Percentiles rank a stretch among this genome's conserved stretches.
phyloP scores from a whole-genome alignment of 2,888 invertebrate species.

The Orchesellides sinensis region DNA sequence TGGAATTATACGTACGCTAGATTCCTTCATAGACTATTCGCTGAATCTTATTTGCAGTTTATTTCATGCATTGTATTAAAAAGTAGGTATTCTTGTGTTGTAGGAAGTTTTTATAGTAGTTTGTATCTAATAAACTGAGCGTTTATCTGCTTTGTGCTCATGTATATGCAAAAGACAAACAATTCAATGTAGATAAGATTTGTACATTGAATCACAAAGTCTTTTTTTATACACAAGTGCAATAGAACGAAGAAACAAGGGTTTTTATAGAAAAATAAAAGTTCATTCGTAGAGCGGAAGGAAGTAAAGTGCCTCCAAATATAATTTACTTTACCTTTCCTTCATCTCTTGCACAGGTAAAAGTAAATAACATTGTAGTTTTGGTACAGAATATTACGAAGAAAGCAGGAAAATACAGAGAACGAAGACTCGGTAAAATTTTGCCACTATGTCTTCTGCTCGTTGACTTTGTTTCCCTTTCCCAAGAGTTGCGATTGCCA shows the following conservation, averaged over 20 bases:
- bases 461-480: constrained; percentile 53
- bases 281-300: no score
- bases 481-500: constrained; percentile 58
- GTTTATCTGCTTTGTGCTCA: not conserved
- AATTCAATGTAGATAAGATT: constrained; percentile 56
- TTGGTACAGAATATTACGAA: no score
- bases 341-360: not conserved
- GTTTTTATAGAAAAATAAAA: no score
- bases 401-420: not conserved
- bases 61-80: constrained; percentile 4
- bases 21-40: not conserved
- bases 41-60: not conserved
- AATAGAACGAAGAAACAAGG: not conserved
- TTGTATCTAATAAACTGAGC: no score
- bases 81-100: not conserved
- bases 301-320: no score
- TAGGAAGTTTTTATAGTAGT: no score
- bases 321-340: not conserved
- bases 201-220: constrained; percentile 49
- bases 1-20: constrained; percentile 3
- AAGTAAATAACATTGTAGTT: not conserved
- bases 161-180: not conserved
- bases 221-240: constrained; percentile 23
- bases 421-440: constrained; percentile 20
- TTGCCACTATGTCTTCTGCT: constrained; percentile 43